Percentiles rank a stretch among this genome's conserved stretches.
These are phyloP conservation scores for Paramisgurnus dabryanus DNA, from an alignment of 2,113 vertebrate species.

Conservation along the genomic window DNA sequence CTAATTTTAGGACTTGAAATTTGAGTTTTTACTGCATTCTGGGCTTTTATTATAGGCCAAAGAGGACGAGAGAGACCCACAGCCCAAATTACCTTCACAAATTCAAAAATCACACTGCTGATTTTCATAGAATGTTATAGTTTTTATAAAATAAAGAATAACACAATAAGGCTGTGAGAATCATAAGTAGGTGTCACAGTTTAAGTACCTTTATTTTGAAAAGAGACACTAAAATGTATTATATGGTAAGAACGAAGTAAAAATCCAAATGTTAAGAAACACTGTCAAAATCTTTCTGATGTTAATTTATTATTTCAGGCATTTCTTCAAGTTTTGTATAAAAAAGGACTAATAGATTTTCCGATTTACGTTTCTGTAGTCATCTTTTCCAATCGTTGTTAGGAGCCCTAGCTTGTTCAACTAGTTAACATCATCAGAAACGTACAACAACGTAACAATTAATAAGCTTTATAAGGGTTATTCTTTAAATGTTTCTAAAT, in stretches of 20 bases:
- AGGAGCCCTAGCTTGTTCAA: constrained; percentile 52
- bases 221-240: neutral
- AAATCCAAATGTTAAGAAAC: constrained; percentile 27
- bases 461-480: neutral
- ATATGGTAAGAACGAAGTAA: constrained; percentile 17
- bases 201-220: constrained; percentile 28
- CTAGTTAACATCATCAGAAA: neutral
- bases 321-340: neutral
- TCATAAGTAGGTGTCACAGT: too few species aligned
- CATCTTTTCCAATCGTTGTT: neutral
- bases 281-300: neutral
- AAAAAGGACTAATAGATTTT: neutral
- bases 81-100: neutral
- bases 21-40: neutral
- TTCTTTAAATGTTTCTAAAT: neutral
- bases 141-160: too few species aligned
- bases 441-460: neutral
- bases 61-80: neutral
- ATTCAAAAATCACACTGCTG: neutral
- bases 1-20: too few species aligned
- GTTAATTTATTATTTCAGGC: neutral
- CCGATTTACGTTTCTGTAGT: neutral
- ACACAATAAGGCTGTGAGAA: too few species aligned
- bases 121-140: too few species aligned
- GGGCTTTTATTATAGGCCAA: neutral